Evolutionary conservation across 2,797 vertebrate species (phyloP).

Genomic region (Selene dorsalis): DNA sequence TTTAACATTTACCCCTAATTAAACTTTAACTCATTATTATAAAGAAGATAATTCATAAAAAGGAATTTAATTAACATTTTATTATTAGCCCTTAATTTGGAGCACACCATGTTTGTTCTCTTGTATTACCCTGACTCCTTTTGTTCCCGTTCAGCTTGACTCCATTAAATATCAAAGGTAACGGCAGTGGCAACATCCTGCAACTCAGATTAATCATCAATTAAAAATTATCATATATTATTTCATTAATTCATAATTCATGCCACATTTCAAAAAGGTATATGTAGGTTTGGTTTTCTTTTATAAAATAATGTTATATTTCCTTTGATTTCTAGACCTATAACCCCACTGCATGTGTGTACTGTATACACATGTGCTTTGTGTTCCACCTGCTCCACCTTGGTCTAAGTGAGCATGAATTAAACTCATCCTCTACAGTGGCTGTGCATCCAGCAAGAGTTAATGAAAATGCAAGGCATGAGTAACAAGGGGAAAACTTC

Average conservation of each 20-base stretch:
- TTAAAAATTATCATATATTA: slow-evolving; percentile 50
- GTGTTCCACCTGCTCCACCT: slow-evolving; percentile 66
- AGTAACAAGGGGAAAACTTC: slow-evolving; percentile 80
- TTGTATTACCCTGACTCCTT: slow-evolving; percentile 69
- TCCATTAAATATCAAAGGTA: slow-evolving; percentile 81
- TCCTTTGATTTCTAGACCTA: slow-evolving; percentile 10
- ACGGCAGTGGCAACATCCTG: slow-evolving; percentile 67
- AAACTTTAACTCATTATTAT: slow-evolving; percentile 81
- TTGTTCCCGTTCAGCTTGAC: slow-evolving; percentile 73
- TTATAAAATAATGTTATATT: slow-evolving; percentile 1
- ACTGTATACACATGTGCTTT: slow-evolving; percentile 26
- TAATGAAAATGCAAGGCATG: slow-evolving; percentile 79
- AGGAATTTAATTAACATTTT: slow-evolving; percentile 82
- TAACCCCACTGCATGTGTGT: too few relatives aligned
- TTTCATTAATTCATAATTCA: slow-evolving; percentile 47
- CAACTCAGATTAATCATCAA: slow-evolving; percentile 60
- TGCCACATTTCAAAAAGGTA: slow-evolving; percentile 1
- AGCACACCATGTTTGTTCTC: slow-evolving; percentile 75
- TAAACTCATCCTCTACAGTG: slow-evolving; percentile 72
- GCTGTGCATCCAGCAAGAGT: slow-evolving; percentile 63
- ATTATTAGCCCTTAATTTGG: slow-evolving; percentile 79
- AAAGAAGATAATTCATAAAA: slow-evolving; percentile 78
- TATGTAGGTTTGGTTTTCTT: neutral
- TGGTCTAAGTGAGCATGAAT: slow-evolving; percentile 71
- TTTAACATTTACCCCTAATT: slow-evolving; percentile 79